phyloP scores from a whole-genome alignment of 2,113 vertebrate species.

The Fregata magnificens region DNA sequence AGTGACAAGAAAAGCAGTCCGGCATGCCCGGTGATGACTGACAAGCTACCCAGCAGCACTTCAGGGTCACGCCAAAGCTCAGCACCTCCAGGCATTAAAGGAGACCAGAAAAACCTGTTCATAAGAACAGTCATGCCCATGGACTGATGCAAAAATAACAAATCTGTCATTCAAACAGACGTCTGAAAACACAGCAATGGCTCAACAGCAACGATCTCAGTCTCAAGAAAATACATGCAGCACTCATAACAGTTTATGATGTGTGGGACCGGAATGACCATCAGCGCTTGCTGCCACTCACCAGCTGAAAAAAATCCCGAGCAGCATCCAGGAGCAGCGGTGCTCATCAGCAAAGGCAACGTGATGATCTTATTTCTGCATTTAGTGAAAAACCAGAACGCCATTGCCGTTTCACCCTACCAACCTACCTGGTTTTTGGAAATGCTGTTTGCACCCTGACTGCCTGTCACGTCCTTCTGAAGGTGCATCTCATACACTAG shows the following conservation, averaged over 20 bases:
- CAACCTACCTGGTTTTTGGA: not conserved
- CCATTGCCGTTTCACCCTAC: not conserved
- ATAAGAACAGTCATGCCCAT: not conserved
- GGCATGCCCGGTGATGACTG: not conserved
- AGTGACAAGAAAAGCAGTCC: not conserved
- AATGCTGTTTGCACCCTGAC: not conserved
- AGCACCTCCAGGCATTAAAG: not conserved
- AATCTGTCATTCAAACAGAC: conserved; percentile 26
- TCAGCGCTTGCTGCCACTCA: not conserved
- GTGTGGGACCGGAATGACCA: not conserved
- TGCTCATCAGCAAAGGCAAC: rapidly evolving
- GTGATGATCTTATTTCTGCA: not conserved
- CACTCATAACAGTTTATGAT: not conserved
- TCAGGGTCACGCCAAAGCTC: not conserved
- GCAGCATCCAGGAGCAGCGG: not conserved
- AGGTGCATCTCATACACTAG: rapidly evolving
- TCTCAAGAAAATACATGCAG: not conserved
- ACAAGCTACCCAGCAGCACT: not conserved
- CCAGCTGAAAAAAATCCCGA: not conserved
- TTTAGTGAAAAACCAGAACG: not conserved
- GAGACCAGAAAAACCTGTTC: not conserved
- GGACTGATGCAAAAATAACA: conserved; percentile 20
- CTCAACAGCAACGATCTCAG: not conserved
- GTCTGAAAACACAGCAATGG: not conserved
- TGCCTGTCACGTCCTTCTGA: not conserved